Evolutionary conservation across 2,113 vertebrate genomes (phyloP), one percentile per base, ranked within the genome.

Genomic region (Stigmatopora nigra): DNA sequence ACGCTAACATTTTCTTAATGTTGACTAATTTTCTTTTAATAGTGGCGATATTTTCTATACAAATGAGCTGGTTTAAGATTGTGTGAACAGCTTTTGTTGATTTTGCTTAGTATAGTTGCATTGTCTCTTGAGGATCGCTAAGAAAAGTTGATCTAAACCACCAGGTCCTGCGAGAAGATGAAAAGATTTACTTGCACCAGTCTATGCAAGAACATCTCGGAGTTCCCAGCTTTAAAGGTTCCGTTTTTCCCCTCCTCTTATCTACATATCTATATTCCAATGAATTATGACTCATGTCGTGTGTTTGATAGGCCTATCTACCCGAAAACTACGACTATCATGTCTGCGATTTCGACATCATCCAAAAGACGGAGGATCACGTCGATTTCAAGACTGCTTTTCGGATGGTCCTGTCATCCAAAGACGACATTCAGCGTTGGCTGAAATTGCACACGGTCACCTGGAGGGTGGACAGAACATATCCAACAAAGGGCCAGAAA

Each of bases 401-500:
- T 22, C 51, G 51, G 19, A 53, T 53, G 51, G 51, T 14, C 11
- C 22, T 53, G 51, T 53, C 51, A 22, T 53, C 51, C 1, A 53
- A 53, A 53, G 51, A 53, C 5, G 51, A 53, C 11, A 53, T 53
- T 11, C 19, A 53, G n/a, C 51, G 20, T 5, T 53, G 51, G 51
- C 19, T 53, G 51, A 53, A 53, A 53, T 53, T 8, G 19, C 51
- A 53, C 51, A 4, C 19, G 1, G 51, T 53, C 51, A 19, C 19
- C 51, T 53, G 51, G 51, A 53, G 51, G 51, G 51, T 53, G 51
- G 51, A 53, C 51, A 19, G 51, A 53, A 53, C 51, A 22, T 53
- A 53, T 12, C 19, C 19, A 13, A 53, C 51, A 0, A 53, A 53
- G 51, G 51, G 51, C 3, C 19, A 53, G 51, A 53, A 53, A 53